Percentiles rank a stretch among this genome's conserved stretches.
These are phyloP conservation scores for Gari tellinella DNA, from an alignment of 2,888 invertebrate species.

Conservation along the genomic window DNA sequence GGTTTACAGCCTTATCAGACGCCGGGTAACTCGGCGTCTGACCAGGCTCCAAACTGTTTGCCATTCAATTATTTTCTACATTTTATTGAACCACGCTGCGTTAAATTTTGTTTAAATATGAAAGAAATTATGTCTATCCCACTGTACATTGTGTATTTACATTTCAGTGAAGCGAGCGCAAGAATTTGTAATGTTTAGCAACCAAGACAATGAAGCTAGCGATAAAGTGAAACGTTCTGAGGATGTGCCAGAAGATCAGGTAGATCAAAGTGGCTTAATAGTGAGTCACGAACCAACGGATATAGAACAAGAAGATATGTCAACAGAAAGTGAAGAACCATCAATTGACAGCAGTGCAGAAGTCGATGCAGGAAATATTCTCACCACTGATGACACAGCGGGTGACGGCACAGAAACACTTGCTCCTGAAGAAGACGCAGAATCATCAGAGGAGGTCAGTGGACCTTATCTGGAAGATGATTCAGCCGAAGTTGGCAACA, in stretches of 20 bases:
- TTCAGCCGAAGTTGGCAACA: not conserved
- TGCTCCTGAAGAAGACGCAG: not conserved
- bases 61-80: too few relatives aligned
- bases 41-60: too few relatives aligned
- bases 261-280: constrained; percentile 25
- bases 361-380: not conserved
- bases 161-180: constrained; percentile 62
- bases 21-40: too few relatives aligned
- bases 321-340: constrained; percentile 3
- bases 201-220: constrained; percentile 61
- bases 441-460: not conserved
- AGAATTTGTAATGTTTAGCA: constrained; percentile 66
- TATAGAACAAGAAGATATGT: constrained; percentile 6
- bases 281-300: constrained; percentile 15
- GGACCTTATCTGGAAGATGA: not conserved
- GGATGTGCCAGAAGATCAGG: not conserved
- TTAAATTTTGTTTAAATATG: too few relatives aligned
- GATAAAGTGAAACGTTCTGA: constrained; percentile 41
- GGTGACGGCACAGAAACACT: not conserved
- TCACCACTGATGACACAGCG: not conserved
- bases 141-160: too few relatives aligned
- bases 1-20: too few relatives aligned
- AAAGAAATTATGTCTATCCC: too few relatives aligned
- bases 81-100: too few relatives aligned
- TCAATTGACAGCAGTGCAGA: not conserved